These are phyloP conservation scores for Aromia moschata DNA, from an alignment of 2,888 invertebrate species.

Conservation along the genomic window DNA sequence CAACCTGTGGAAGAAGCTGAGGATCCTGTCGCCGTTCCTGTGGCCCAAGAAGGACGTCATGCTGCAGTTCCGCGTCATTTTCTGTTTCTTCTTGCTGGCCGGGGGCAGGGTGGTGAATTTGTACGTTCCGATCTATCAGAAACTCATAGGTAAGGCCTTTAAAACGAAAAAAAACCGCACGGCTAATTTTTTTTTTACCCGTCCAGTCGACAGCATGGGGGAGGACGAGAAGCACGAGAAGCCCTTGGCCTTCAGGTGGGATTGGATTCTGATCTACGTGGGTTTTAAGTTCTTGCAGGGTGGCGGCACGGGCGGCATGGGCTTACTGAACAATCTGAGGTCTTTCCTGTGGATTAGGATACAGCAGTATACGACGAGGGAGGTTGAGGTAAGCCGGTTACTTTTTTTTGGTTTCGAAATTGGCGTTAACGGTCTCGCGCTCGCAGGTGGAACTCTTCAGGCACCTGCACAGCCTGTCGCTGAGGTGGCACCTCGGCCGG, in stretches of 20 bases:
- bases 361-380: slow-evolving; percentile 94
- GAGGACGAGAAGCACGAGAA: slow-evolving; percentile 24
- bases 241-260: slow-evolving; percentile 79
- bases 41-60: slow-evolving; percentile 87
- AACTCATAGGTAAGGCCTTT: slow-evolving; percentile 80
- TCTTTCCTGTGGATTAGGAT: slow-evolving; percentile 95
- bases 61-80: slow-evolving; percentile 83
- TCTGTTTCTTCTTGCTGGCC: slow-evolving; percentile 81
- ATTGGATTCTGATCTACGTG: slow-evolving; percentile 87
- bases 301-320: slow-evolving; percentile 92
- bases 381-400: slow-evolving; percentile 79
- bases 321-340: slow-evolving; percentile 89
- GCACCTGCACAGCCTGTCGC: slow-evolving; percentile 89
- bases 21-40: slow-evolving; percentile 85
- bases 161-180: neutral
- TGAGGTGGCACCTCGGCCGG: slow-evolving; percentile 93
- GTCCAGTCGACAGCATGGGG: slow-evolving; percentile 82
- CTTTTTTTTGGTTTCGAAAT: too few species aligned
- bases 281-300: slow-evolving; percentile 94
- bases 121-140: slow-evolving; percentile 92
- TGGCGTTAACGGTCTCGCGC: too few species aligned
- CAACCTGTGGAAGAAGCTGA: slow-evolving; percentile 81
- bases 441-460: slow-evolving; percentile 81
- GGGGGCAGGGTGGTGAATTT: slow-evolving; percentile 89
- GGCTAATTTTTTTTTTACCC: slow-evolving; percentile 39